A percentile compares a stretch with the other conserved stretches of the same genome.
These are phyloP conservation scores for Ceratothoa steindachneri DNA, from an alignment of 2,888 invertebrate genomes.

Conservation along the genomic window DNA sequence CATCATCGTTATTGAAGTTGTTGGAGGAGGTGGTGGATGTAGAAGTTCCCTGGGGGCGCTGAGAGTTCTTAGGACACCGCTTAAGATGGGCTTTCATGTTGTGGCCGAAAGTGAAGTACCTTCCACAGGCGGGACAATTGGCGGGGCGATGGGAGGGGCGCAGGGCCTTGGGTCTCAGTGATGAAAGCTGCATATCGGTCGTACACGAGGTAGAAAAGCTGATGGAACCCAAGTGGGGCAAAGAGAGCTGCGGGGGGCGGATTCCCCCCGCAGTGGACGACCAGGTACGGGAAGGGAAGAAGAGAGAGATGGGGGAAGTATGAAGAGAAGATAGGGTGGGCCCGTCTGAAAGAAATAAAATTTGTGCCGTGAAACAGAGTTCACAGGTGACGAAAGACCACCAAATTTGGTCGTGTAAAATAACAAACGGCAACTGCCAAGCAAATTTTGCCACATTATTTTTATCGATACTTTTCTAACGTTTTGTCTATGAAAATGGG, in stretches of 20 bases:
- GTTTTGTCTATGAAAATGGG: no score
- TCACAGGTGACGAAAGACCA: no score
- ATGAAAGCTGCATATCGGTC: conserved; percentile 28
- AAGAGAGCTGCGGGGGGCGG: conserved; percentile 44
- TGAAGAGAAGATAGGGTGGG: conserved; percentile 43
- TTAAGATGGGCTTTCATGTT: conserved; percentile 48
- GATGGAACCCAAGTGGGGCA: conserved; percentile 44
- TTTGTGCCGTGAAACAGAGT: not conserved
- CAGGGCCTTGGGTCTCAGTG: conserved; percentile 40
- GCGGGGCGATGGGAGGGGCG: conserved; percentile 47
- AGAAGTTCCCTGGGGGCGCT: conserved; percentile 27
- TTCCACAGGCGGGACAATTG: conserved; percentile 46
- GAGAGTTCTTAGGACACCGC: conserved; percentile 46
- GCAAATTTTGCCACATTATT: no score
- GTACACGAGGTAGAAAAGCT: conserved; percentile 39
- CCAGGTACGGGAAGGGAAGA: conserved; percentile 48
- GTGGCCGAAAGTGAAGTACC: conserved; percentile 47
- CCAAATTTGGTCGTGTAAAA: no score
- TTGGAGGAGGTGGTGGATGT: conserved; percentile 36
- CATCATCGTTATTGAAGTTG: conserved; percentile 28
- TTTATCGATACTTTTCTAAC: no score
- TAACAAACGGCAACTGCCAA: no score
- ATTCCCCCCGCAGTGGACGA: conserved; percentile 42
- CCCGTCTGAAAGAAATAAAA: not conserved
- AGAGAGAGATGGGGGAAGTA: conserved; percentile 46